Evolutionary conservation across 2,113 vertebrate species (phyloP), one percentile per base, ranked within the genome.

Genomic region (Platichthys flesus): DNA sequence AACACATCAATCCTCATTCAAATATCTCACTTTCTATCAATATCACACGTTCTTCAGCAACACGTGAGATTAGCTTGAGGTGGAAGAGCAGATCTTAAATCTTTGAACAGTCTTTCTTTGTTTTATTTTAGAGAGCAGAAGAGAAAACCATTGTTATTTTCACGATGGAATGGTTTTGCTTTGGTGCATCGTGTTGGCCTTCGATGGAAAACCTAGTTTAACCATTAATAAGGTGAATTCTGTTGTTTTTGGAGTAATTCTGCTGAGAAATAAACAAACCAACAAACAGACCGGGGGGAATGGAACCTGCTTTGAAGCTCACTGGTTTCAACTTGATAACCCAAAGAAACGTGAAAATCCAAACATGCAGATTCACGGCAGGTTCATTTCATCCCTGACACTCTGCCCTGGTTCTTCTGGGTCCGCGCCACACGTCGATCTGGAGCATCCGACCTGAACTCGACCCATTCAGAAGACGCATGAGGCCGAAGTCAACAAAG

Each of bases 401-500:
- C 5, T 31, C 31, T 28, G 28, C 4, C 23, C 15, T 14, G 35
- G 64, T 74, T 81, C 60, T 65, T 42, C 37, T 16, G 8, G 31
- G 37, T 9, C 54, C 21, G 23, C 24, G 72, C 62, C 45, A n/a
- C 42, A 66, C 61, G 79, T 78, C 63, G 21, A 64, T 71, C 57
- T 65, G 76, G 18, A 68, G 81, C 76, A 13, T 79, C 69, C 68
- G 67, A 67, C 87, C 84, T 78, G 75, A 85, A 83, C 68, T 66
- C 84, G 35, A 88, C 84, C 72, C 82, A 90, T 87, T 67, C 68
- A 87, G 73, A 82, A 71, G 81, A 92, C 83, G 73, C 45, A 87
- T 75, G 82, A 75, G 84, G 58, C 81, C 21, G 6, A 40, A 51
- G 18, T 55, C 64, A 77, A 94, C 93, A 97, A 95, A 93, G 91